These are phyloP conservation scores for Sus cebifrons DNA, from an alignment of 2,797 vertebrate species.

Conservation along the genomic window DNA sequence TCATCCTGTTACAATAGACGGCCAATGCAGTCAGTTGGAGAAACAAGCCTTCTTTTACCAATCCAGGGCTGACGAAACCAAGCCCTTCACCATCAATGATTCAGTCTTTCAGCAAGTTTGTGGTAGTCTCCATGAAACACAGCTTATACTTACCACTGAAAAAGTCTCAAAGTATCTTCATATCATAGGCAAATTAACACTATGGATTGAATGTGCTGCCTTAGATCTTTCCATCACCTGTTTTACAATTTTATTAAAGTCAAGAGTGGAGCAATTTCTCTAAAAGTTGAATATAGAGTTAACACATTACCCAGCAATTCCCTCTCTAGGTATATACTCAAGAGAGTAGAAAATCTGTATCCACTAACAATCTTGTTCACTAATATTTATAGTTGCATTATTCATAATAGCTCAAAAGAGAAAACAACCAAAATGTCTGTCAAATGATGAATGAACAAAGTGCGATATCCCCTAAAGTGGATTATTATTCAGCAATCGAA, in stretches of 20 bases:
- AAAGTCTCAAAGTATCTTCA: background rate
- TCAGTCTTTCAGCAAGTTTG: background rate
- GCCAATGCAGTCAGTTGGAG: background rate
- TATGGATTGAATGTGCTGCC: background rate
- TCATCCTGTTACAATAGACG: background rate
- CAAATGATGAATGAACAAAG: background rate
- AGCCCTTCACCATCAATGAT: background rate
- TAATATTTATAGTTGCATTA: background rate
- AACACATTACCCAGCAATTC: background rate
- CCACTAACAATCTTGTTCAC: background rate
- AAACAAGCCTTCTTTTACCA: background rate
- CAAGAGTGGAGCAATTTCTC: background rate
- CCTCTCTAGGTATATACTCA: background rate
- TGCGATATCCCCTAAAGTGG: background rate
- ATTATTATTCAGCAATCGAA: background rate
- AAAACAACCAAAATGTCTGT: background rate
- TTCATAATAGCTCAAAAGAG: background rate
- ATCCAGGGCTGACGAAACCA: background rate
- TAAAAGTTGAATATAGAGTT: background rate
- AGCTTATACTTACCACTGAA: background rate
- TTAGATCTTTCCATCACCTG: background rate
- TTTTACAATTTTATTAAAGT: background rate
- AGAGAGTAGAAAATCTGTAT: background rate
- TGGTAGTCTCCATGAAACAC: background rate
- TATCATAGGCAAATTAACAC: background rate